These are phyloP conservation scores for Pycnonotus jocosus DNA, from an alignment of 2,113 vertebrate species.

Conservation along the genomic window DNA sequence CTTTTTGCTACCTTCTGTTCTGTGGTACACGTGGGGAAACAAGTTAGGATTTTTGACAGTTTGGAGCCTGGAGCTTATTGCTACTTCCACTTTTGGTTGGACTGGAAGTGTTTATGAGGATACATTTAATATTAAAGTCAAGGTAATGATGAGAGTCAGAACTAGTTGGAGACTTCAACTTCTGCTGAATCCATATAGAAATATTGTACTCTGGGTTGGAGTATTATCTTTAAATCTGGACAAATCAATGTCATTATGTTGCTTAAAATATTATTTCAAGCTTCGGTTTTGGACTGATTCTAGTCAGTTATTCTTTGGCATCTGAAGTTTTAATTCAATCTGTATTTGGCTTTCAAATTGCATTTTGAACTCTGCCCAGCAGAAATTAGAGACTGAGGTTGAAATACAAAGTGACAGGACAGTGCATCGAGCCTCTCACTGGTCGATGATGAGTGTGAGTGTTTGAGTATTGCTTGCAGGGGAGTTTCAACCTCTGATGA, in stretches of 20 bases:
- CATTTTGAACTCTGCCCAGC: not conserved
- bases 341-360: not conserved
- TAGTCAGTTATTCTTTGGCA: not conserved
- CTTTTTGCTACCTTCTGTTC: not conserved
- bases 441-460: rapidly evolving
- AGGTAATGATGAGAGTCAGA: not conserved
- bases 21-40: not conserved
- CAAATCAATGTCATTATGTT: not conserved
- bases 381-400: not conserved
- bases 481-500: not conserved
- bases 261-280: not conserved
- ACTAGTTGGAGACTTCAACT: not conserved
- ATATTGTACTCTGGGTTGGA: not conserved
- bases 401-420: not conserved
- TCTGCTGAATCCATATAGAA: not conserved
- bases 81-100: not conserved
- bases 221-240: not conserved
- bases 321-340: not conserved
- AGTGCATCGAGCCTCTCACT: not conserved
- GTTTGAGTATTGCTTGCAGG: not conserved
- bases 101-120: not conserved
- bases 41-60: not conserved
- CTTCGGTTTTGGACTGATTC: not conserved
- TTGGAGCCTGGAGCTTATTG: not conserved
- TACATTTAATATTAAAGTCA: not conserved